Evolutionary conservation across 2,113 vertebrate genomes (phyloP), one percentile per base, ranked within the genome.

Genomic region (Panthera leo): DNA sequence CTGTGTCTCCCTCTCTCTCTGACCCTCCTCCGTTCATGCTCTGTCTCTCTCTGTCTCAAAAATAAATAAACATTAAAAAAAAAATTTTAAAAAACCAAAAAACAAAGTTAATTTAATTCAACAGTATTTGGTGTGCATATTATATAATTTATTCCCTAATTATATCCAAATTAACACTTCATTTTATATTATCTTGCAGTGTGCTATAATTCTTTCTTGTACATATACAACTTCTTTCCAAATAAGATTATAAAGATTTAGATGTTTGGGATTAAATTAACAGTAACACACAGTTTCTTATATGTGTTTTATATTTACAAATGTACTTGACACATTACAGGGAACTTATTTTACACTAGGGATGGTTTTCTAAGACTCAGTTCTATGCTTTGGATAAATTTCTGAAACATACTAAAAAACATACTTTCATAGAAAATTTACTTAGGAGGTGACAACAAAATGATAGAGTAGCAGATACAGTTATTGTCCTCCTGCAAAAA

Each of bases 91-190:
- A 45, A 45, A 45, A 45, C 1, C 42, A 45, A 45, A 45, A 45
- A 45, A 45, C 79, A 89, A 45, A 85, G n/a, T 53, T 95, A 85
- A 97, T 91, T 85, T 85, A 95, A 96, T 91, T 91, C 29, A 70
- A 84, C 34, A 78, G 14, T 86, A 63, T 68, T 76, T 95, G 21
- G 78, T 94, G 51, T 97, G 36, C 19, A 55, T 25, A 45, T 73
- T 90, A 67, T 84, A 2, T 31, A 84, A 73, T 73, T 93, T 73
- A 86, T 45, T 85, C 31, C 29, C 19, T 92, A 80, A 87, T 87
- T 63, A 92, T 76, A 70, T 79, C 6, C 61, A 94, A 61, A 63
- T 87, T 79, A 94, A 16, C 84, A 63, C 13, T 95, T 45, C 19
- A 67, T 79, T 87, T 92, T 61, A 48, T 96, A 68, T 11, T 5